Conservation (phyloP, 2,888 invertebrate species). For the Thera britannica region DNA sequence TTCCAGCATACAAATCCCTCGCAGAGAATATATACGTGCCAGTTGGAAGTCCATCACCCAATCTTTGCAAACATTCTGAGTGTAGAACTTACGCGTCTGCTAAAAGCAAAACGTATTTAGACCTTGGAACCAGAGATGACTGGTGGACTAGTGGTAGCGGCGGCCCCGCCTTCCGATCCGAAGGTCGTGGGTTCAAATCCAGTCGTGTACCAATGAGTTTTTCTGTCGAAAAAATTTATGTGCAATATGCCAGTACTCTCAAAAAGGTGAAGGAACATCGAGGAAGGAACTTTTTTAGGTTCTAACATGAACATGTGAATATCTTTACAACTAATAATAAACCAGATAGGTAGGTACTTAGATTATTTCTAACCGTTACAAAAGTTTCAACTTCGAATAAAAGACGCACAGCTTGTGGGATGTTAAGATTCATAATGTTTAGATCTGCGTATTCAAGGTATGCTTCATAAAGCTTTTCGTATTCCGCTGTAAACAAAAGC, state of each 20-base stretch:
- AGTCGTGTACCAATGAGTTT: too few relatives aligned
- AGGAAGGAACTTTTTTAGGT: too few relatives aligned
- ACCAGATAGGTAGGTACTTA: too few relatives aligned
- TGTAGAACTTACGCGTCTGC: slow-evolving; percentile 47
- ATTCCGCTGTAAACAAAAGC: slow-evolving; percentile 59
- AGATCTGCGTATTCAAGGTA: slow-evolving; percentile 85
- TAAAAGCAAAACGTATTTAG: background rate
- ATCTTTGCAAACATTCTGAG: slow-evolving; percentile 41
- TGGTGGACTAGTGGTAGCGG: too few relatives aligned
- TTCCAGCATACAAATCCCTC: slow-evolving; percentile 63
- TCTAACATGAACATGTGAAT: too few relatives aligned
- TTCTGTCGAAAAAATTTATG: too few relatives aligned
- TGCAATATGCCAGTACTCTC: too few relatives aligned
- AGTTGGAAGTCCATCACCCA: slow-evolving; percentile 65
- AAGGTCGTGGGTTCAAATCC: too few relatives aligned
- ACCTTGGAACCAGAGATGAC: too few relatives aligned
- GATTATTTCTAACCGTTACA: slow-evolving; percentile 57
- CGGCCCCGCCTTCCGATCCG: too few relatives aligned
- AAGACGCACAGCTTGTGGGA: slow-evolving; percentile 83
- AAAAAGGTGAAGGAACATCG: too few relatives aligned
- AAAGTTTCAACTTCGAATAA: slow-evolving; percentile 78
- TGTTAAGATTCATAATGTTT: slow-evolving; percentile 81
- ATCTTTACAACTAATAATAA: too few relatives aligned
- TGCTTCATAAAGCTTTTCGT: slow-evolving; percentile 79
- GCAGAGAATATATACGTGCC: slow-evolving; percentile 58